A percentile compares a stretch with the other conserved stretches of the same genome.
Evolutionary conservation across 2,888 invertebrate species (phyloP).

Genomic region (Muschampia plurimacula): DNA sequence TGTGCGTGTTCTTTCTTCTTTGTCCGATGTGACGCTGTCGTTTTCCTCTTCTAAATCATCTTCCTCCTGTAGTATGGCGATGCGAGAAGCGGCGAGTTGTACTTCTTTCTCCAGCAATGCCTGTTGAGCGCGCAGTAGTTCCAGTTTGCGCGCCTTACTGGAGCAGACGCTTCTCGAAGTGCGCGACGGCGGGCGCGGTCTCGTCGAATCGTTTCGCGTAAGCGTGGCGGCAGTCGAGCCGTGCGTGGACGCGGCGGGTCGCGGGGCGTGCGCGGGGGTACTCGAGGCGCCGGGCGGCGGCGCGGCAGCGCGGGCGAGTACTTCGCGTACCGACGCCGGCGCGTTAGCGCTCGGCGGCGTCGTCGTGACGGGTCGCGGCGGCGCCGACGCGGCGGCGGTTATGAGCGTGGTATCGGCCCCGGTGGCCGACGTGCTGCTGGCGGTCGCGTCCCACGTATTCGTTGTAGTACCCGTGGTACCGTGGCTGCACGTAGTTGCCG

Average conservation of each 20-base stretch:
- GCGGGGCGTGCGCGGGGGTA: not conserved
- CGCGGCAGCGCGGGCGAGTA: too few relatives aligned
- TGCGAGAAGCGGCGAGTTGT: not conserved
- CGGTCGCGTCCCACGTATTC: too few relatives aligned
- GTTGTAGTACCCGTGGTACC: too few relatives aligned
- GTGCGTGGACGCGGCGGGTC: too few relatives aligned
- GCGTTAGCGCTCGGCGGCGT: too few relatives aligned
- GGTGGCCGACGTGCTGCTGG: too few relatives aligned
- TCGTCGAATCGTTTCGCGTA: not conserved
- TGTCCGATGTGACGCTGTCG: not conserved
- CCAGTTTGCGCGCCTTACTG: not conserved
- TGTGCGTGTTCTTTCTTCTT: not conserved
- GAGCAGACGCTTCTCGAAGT: not conserved
- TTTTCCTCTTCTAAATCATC: not conserved
- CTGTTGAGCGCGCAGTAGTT: not conserved
- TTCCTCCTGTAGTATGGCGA: not conserved
- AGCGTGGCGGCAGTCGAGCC: not conserved
- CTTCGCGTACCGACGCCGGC: too few relatives aligned
- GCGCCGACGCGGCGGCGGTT: too few relatives aligned
- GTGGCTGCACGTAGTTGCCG: too few relatives aligned
- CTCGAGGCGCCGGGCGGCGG: too few relatives aligned
- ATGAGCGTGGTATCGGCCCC: too few relatives aligned
- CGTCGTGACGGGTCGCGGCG: too few relatives aligned
- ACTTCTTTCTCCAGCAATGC: not conserved
- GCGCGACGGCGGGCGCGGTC: not conserved